Evolutionary conservation across 1,140 invertebrate species (phyloP).

Genomic region (Scylla paramamosain): DNA sequence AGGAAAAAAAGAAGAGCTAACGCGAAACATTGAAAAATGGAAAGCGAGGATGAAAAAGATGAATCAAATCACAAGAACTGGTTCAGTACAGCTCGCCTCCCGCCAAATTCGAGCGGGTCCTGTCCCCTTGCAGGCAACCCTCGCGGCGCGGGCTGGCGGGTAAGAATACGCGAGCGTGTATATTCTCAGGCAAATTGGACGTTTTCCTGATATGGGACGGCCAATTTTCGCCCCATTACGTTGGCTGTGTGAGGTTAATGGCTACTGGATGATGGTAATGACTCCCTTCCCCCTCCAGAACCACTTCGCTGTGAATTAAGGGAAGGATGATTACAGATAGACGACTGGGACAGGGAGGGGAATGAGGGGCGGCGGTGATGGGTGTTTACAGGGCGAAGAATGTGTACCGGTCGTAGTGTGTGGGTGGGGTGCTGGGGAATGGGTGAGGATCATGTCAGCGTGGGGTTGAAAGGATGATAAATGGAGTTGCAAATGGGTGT

Average conservation of each 20-base stretch:
- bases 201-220: constrained; percentile 11
- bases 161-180: background rate
- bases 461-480: too few relatives aligned
- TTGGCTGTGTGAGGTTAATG: constrained; percentile 19
- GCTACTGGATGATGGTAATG: background rate
- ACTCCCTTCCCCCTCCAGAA: background rate
- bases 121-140: background rate
- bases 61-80: background rate
- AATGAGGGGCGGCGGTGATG: background rate
- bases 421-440: too few relatives aligned
- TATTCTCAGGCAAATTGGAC: background rate
- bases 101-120: background rate
- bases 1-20: background rate
- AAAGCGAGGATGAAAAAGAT: background rate
- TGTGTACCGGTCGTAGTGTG: too few relatives aligned
- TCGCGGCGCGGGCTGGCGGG: background rate
- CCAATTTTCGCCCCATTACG: constrained; percentile 2
- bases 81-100: background rate
- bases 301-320: background rate
- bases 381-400: too few relatives aligned
- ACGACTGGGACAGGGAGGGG: background rate
- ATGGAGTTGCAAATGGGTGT: too few relatives aligned
- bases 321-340: background rate
- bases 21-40: background rate
- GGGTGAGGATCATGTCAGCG: too few relatives aligned